These are phyloP conservation scores for Subanguina moxae DNA, from an alignment of 1,140 invertebrate genomes.

Conservation along the genomic window DNA sequence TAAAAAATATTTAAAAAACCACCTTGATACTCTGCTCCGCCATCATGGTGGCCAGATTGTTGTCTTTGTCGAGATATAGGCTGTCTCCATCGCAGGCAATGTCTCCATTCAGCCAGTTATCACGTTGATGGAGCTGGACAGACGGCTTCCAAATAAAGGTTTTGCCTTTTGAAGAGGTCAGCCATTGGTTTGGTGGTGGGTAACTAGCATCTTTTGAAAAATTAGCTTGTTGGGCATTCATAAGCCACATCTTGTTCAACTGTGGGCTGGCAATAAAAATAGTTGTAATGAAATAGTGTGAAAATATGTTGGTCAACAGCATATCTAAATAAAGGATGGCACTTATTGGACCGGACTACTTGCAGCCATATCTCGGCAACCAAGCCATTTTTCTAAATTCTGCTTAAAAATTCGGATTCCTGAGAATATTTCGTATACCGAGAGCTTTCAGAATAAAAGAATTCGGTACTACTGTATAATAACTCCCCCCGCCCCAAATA, in stretches of 20 bases:
- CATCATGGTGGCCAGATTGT: constrained; percentile 16
- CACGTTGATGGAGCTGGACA: neutral
- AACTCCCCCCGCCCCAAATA: too few species aligned
- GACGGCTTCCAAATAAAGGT: constrained; percentile 25
- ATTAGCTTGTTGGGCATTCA: neutral
- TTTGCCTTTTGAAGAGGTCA: neutral
- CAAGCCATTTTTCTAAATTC: too few species aligned
- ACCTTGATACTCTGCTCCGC: neutral
- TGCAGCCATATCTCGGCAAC: too few species aligned
- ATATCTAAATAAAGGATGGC: too few species aligned
- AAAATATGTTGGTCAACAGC: too few species aligned
- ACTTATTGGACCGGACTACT: too few species aligned
- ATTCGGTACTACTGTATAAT: too few species aligned
- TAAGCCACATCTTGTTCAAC: neutral
- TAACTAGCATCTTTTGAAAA: too few species aligned
- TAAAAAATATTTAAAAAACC: neutral
- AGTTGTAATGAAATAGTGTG: neutral
- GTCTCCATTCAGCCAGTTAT: constrained; percentile 10
- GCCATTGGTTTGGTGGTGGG: neutral
- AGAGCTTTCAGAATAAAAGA: too few species aligned
- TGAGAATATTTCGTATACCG: too few species aligned
- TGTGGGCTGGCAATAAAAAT: constrained; percentile 8
- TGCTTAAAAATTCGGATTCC: too few species aligned
- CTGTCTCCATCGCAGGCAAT: constrained; percentile 26
- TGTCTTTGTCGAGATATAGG: constrained; percentile 7